Conservation (phyloP, 2,113 vertebrate species). For the Mustela lutreola region DNA sequence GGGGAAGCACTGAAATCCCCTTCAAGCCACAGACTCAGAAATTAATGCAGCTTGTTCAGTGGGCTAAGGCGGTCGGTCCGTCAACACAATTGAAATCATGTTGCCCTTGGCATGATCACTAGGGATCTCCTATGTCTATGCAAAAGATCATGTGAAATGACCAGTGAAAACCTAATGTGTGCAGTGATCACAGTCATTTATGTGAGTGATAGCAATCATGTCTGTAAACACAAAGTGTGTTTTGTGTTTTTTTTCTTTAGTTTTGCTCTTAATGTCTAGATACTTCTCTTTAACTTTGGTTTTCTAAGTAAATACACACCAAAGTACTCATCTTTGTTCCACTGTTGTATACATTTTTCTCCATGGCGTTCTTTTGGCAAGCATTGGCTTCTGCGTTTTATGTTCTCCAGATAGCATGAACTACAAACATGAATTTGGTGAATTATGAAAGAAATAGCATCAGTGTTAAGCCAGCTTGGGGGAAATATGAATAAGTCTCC, state of each 20-base stretch:
- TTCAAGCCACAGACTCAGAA: background rate
- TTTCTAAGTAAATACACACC: slow-evolving; percentile 7
- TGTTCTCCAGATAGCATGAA: background rate
- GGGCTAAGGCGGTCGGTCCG: background rate
- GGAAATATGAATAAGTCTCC: background rate
- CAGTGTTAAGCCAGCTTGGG: background rate
- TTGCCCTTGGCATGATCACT: background rate
- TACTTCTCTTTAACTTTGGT: background rate
- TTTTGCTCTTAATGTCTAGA: background rate
- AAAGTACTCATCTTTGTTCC: background rate
- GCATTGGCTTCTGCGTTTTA: background rate
- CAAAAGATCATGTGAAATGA: background rate
- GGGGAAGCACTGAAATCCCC: background rate
- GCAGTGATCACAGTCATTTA: background rate
- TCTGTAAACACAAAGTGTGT: background rate
- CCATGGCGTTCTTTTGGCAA: background rate
- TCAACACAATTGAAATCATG: background rate
- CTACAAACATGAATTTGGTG: background rate
- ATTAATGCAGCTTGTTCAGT: background rate
- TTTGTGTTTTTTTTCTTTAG: background rate
- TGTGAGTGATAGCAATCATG: background rate
- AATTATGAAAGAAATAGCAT: background rate
- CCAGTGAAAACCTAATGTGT: background rate
- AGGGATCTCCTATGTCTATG: background rate
- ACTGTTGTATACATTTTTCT: background rate